These are phyloP conservation scores for Oegoconia quadripuncta DNA, from an alignment of 2,888 invertebrate species.

Conservation along the genomic window DNA sequence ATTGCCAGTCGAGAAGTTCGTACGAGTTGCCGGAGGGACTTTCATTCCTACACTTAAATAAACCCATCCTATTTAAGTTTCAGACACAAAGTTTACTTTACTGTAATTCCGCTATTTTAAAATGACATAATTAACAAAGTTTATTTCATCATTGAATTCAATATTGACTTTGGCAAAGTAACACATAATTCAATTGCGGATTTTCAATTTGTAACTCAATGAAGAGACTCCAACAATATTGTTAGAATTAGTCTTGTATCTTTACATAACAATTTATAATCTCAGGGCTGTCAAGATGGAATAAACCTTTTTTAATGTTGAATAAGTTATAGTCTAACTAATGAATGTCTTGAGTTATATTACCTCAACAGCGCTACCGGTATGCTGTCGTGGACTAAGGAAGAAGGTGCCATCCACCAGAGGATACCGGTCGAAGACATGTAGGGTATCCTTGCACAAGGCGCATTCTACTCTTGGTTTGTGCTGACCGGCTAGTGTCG, in stretches of 20 bases:
- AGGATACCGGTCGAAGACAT: constrained; percentile 98
- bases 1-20: constrained; percentile 27
- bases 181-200: constrained; percentile 8
- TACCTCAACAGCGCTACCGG: constrained; percentile 92
- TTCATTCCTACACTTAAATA: constrained; percentile 54
- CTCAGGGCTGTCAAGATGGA: background rate
- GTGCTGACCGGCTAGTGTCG: constrained; percentile 94
- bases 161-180: constrained; percentile 4
- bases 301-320: background rate
- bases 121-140: constrained; percentile 14
- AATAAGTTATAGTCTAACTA: background rate
- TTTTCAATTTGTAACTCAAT: constrained; percentile 12
- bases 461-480: constrained; percentile 92
- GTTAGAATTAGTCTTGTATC: no score
- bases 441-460: constrained; percentile 91
- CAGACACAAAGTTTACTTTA: constrained; percentile 23
- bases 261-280: no score
- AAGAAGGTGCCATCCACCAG: constrained; percentile 99
- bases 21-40: constrained; percentile 35
- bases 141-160: constrained; percentile 2
- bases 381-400: constrained; percentile 95
- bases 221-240: no score
- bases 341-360: background rate
- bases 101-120: constrained; percentile 12
- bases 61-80: constrained; percentile 69